These are phyloP conservation scores for Semicossyphus pulcher DNA, from an alignment of 2,113 vertebrate genomes.

Conservation along the genomic window DNA sequence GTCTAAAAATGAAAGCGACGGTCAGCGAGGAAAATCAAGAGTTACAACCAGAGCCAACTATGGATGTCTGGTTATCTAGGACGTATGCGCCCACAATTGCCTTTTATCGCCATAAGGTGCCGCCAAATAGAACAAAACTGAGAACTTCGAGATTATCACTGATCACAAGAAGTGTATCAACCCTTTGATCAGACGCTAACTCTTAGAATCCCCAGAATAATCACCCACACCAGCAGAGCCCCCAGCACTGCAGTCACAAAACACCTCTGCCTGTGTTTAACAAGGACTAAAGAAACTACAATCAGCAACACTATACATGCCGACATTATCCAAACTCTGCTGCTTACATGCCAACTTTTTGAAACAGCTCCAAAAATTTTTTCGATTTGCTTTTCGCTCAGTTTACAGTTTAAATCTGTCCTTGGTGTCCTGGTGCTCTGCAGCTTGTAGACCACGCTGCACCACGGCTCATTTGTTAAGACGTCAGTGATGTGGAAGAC, in stretches of 20 bases:
- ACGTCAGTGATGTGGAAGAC: constrained; percentile 59
- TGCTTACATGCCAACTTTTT: background rate
- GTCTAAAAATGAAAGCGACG: too few species aligned
- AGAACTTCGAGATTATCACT: too few species aligned
- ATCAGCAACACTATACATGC: constrained; percentile 3
- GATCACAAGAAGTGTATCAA: too few species aligned
- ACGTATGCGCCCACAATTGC: too few species aligned
- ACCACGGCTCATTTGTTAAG: constrained; percentile 41
- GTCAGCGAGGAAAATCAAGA: too few species aligned
- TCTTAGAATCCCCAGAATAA: background rate
- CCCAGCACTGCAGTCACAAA: constrained; percentile 34
- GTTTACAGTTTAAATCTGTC: constrained; percentile 54
- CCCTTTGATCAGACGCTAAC: background rate
- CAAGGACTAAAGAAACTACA: constrained; percentile 23
- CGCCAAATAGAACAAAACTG: too few species aligned
- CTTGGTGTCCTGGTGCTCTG: constrained; percentile 46
- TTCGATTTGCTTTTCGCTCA: background rate
- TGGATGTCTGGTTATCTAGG: too few species aligned
- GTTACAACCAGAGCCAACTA: too few species aligned
- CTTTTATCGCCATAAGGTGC: too few species aligned
- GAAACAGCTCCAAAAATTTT: background rate
- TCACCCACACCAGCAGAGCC: constrained; percentile 15
- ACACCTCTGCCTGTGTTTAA: constrained; percentile 3
- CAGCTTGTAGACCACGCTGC: constrained; percentile 56
- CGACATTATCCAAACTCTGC: background rate